A percentile compares a stretch with the other conserved stretches of the same genome.
These are phyloP conservation scores for Scrobipalpa atriplicella DNA, from an alignment of 2,888 invertebrate species.

Conservation along the genomic window DNA sequence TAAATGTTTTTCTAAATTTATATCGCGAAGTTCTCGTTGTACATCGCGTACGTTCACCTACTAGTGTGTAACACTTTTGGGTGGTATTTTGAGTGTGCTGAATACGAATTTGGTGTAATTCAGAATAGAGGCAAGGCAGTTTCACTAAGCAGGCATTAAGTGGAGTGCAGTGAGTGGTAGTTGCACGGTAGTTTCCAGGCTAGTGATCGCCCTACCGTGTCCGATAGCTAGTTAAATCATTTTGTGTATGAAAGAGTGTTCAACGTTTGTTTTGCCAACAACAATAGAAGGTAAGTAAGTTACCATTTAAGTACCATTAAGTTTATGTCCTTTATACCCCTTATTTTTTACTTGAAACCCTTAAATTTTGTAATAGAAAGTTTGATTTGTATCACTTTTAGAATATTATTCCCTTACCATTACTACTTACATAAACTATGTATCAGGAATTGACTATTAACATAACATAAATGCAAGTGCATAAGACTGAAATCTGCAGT, in stretches of 20 bases:
- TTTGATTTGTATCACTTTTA: too few species aligned
- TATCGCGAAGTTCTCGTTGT: too few species aligned
- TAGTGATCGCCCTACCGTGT: conserved; percentile 18
- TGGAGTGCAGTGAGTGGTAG: background rate
- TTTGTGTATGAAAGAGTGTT: conserved; percentile 1
- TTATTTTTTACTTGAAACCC: too few species aligned
- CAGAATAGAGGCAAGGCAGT: conserved; percentile 21
- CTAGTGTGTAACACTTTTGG: conserved; percentile 50
- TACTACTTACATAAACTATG: too few species aligned
- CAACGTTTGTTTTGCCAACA: background rate
- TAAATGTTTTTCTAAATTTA: conserved; percentile 52
- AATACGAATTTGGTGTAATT: conserved; percentile 48
- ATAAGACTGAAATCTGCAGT: too few species aligned
- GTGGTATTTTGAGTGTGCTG: conserved; percentile 45
- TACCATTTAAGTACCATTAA: too few species aligned
- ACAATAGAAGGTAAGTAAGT: background rate
- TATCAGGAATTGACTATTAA: too few species aligned
- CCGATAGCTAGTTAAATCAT: background rate
- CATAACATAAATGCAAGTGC: too few species aligned
- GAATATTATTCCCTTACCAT: too few species aligned
- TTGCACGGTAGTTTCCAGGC: conserved; percentile 11
- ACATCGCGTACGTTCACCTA: conserved; percentile 55
- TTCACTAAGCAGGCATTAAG: background rate
- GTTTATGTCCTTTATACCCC: too few species aligned
- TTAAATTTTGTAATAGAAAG: too few species aligned